These are phyloP conservation scores for Anomalospiza imberbis DNA, from an alignment of 2,797 vertebrate species.

Conservation along the genomic window DNA sequence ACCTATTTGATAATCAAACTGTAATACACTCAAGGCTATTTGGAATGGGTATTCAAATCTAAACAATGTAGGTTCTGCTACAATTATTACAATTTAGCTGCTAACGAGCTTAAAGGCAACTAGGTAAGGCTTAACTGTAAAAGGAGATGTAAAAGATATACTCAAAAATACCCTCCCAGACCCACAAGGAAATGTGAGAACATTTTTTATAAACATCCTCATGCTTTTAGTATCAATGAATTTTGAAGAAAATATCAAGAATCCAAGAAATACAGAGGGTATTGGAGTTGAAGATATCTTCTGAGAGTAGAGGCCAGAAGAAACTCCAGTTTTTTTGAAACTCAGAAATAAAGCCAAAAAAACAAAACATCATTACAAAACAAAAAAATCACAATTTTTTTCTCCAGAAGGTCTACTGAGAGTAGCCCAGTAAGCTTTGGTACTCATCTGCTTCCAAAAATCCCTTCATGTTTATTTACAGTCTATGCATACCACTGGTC, in stretches of 20 bases:
- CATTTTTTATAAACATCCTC: neutral
- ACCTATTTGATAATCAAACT: neutral
- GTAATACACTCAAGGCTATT: neutral
- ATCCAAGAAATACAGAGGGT: neutral
- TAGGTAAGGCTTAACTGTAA: neutral
- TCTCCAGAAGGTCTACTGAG: neutral
- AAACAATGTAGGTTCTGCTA: neutral
- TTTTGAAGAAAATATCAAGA: neutral
- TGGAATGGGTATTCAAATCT: neutral
- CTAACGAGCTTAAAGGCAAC: neutral
- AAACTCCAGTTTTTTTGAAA: neutral
- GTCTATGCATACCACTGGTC: neutral
- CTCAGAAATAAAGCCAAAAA: neutral
- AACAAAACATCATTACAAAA: neutral
- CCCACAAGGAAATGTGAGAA: neutral
- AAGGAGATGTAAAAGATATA: neutral
- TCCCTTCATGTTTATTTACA: neutral
- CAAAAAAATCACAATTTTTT: neutral
- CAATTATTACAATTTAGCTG: neutral
- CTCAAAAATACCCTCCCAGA: neutral
- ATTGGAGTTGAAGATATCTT: neutral
- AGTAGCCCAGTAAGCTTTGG: neutral
- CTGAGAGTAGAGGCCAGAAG: neutral
- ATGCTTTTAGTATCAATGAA: rapidly evolving
- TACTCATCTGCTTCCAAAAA: neutral